Evolutionary conservation across 2,113 vertebrate genomes (phyloP).

Genomic region (Lamprologus sp.): DNA sequence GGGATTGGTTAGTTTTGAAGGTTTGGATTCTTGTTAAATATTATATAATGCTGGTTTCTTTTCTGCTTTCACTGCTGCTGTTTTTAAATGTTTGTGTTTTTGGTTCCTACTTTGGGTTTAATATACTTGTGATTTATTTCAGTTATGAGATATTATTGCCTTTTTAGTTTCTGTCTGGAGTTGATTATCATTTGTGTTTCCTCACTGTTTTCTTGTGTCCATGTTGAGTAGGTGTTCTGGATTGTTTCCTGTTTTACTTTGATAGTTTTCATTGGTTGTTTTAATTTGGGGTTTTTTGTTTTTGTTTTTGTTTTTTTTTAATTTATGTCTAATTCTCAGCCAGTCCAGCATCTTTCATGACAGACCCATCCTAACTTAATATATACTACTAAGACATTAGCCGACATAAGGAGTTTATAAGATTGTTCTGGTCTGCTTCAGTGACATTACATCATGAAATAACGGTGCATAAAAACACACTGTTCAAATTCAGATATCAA

Average conservation of each 20-base stretch:
- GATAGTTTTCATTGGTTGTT: background rate
- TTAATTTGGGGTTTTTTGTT: fast-evolving
- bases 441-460: background rate
- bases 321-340: background rate
- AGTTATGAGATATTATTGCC: background rate
- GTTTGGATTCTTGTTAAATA: background rate
- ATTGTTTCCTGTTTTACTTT: background rate
- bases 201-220: background rate
- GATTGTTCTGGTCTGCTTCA: background rate
- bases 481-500: background rate
- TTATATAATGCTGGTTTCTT: background rate
- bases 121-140: background rate
- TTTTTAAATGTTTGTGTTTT: background rate
- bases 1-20: background rate
- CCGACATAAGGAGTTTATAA: background rate
- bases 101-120: background rate
- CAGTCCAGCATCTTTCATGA: background rate
- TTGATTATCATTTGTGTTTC: background rate
- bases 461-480: background rate
- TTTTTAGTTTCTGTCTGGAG: background rate
- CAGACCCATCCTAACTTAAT: background rate
- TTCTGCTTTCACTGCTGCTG: background rate
- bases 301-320: fast-evolving
- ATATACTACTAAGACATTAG: background rate
- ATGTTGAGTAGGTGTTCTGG: background rate